Evolutionary conservation across 2,113 vertebrate species (phyloP), one percentile per base, ranked within the genome.

Genomic region (Anthoscopus minutus): DNA sequence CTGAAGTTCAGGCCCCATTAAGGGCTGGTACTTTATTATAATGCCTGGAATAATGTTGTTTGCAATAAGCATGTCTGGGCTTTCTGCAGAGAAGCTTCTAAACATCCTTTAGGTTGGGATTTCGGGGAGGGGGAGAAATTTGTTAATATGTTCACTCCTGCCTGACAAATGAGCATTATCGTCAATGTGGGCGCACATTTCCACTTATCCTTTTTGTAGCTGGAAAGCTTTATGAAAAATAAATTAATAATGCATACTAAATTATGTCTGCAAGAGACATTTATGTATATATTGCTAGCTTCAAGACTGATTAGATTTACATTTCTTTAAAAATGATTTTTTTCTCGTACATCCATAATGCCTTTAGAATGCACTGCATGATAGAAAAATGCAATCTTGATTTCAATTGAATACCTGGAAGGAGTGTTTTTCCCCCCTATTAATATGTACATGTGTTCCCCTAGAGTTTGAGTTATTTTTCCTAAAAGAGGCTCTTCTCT

Each of bases 231-330:
- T 98, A 97, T 97, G 97, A 98, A 97, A 98, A 98, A 98, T 98
- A 98, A 98, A 98, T 98, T 98, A 98, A 97, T 97, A 98, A 98
- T 98, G 97, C 97, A 97, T 97, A 96, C 96, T 97, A 97, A 98
- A 98, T 98, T 97, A 98, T 97, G 95, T 97, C 97, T 97, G 96
- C 97, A 95, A 94, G 96, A 98, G 97, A 97, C 97, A 95, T 97
- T 97, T 97, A 97, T 97, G 97, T 98, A 97, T 97, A 90, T 97
- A 97, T 96, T 94, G 95, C 96, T 93, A 78, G 95, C 97, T 97
- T 97, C 96, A 90, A 95, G 97, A 97, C 94, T 97, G 97, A 98
- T 98, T 98, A 96, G 97, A 97, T 98, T 97, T 97, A 94, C 56
- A 67, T 97, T 97, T 95, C 93, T 91, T 97, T 97, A 93, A 95